Conservation (phyloP, 2,113 vertebrate genomes). For the Ancistrus triradiatus region DNA sequence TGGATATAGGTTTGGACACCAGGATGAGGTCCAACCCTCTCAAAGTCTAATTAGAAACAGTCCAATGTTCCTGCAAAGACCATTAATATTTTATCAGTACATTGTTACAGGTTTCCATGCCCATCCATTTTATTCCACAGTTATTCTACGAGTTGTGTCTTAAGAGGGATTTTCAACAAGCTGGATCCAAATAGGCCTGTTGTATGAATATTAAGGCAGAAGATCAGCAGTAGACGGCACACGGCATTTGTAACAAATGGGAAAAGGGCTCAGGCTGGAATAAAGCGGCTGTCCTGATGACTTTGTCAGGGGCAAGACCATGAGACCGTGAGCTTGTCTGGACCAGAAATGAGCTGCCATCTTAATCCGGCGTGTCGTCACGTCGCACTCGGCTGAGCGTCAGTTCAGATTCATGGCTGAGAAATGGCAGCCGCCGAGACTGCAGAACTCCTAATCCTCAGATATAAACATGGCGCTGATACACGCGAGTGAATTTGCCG, state of each 20-base stretch:
- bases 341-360: slow-evolving; percentile 24
- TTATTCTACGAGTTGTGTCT: background rate
- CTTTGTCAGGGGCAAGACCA: slow-evolving; percentile 5
- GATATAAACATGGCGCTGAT: slow-evolving; percentile 18
- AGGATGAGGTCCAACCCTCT: no score
- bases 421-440: slow-evolving; percentile 22
- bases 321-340: background rate
- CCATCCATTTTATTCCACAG: no score
- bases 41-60: no score
- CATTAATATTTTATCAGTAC: no score
- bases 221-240: background rate
- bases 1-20: no score
- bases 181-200: background rate
- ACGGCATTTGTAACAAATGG: background rate
- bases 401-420: slow-evolving; percentile 16
- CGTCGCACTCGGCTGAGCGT: slow-evolving; percentile 31
- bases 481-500: background rate
- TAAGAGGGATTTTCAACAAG: background rate
- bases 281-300: slow-evolving; percentile 2
- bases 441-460: slow-evolving; percentile 32
- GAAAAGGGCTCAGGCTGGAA: background rate
- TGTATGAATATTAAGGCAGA: background rate
- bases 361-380: slow-evolving; percentile 29
- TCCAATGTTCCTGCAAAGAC: no score
- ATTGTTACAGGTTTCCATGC: no score